phyloP scores from a whole-genome alignment of 2,888 invertebrate genomes.

The Lasioglossum oenotherae region DNA sequence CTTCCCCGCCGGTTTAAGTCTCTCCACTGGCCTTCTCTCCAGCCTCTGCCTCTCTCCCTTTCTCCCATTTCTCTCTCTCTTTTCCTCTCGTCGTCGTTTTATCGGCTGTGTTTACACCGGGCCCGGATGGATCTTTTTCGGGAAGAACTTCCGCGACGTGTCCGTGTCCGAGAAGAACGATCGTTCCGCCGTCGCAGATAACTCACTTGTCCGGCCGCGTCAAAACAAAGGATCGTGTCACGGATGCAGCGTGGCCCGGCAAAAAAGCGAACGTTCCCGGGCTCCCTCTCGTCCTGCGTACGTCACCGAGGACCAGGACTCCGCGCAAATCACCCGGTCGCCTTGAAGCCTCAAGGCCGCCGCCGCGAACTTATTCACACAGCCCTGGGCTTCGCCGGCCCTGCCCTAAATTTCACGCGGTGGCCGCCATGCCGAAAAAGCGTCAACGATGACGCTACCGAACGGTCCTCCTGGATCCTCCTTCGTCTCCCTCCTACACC shows the following conservation, averaged over 20 bases:
- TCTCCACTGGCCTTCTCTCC: constrained; percentile 40
- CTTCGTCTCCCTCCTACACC: not conserved
- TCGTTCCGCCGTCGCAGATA: constrained; percentile 73
- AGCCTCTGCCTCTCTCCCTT: not conserved
- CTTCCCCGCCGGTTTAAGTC: constrained; percentile 76
- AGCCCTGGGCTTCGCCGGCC: not conserved
- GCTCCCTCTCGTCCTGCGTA: constrained; percentile 16
- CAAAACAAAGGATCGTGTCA: constrained; percentile 77
- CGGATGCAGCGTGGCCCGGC: constrained; percentile 46
- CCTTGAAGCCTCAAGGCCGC: constrained; percentile 26
- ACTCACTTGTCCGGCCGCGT: constrained; percentile 77
- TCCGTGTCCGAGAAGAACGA: constrained; percentile 77
- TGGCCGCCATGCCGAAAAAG: not conserved
- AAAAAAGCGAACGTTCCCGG: constrained; percentile 55
- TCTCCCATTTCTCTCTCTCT: constrained; percentile 17
- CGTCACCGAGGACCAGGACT: constrained; percentile 41
- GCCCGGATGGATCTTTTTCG: constrained; percentile 77
- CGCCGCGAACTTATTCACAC: constrained; percentile 2
- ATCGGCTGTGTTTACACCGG: constrained; percentile 79
- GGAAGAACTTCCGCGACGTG: constrained; percentile 74
- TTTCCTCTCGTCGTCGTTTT: constrained; percentile 71
- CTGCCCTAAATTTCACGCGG: constrained; percentile 25
- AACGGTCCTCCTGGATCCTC: not conserved
- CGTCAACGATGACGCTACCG: constrained; percentile 7
- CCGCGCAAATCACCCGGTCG: constrained; percentile 48